Conservation (phyloP, 1,140 invertebrate genomes). For the Pseudomyrmex concolor region DNA sequence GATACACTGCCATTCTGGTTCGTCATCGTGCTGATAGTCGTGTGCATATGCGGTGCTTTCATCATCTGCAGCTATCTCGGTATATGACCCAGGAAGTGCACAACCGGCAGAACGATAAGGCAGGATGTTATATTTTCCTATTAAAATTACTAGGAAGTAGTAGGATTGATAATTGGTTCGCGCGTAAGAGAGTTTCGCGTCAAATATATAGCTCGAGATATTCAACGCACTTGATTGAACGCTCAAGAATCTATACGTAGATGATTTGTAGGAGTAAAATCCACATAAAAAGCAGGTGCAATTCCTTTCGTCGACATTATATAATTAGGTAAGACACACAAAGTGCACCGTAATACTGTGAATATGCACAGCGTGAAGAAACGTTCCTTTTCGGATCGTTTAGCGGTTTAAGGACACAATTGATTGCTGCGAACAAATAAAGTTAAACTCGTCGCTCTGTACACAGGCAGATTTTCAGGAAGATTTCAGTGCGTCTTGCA, state of each 20-base stretch:
- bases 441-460: slow-evolving; percentile 24
- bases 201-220: not conserved
- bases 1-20: slow-evolving; percentile 92
- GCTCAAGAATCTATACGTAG: slow-evolving; percentile 5
- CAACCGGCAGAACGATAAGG: not conserved
- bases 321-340: slow-evolving; percentile 14
- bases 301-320: not conserved
- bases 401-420: not conserved
- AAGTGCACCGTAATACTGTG: slow-evolving; percentile 22
- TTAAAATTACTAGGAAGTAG: not conserved
- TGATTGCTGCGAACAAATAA: not conserved
- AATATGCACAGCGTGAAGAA: not conserved
- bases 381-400: slow-evolving; percentile 23
- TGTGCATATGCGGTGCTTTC: slow-evolving; percentile 91
- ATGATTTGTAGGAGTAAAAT: slow-evolving; percentile 1
- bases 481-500: not conserved
- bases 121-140: slow-evolving; percentile 38
- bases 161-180: not conserved
- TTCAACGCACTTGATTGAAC: slow-evolving; percentile 4
- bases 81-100: slow-evolving; percentile 86
- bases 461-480: slow-evolving; percentile 9
- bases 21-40: slow-evolving; percentile 89
- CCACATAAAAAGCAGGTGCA: not conserved
- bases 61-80: slow-evolving; percentile 92
- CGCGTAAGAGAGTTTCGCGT: not conserved